Evolutionary conservation across 2,797 vertebrate species (phyloP).

Genomic region (Bradypus variegatus): DNA sequence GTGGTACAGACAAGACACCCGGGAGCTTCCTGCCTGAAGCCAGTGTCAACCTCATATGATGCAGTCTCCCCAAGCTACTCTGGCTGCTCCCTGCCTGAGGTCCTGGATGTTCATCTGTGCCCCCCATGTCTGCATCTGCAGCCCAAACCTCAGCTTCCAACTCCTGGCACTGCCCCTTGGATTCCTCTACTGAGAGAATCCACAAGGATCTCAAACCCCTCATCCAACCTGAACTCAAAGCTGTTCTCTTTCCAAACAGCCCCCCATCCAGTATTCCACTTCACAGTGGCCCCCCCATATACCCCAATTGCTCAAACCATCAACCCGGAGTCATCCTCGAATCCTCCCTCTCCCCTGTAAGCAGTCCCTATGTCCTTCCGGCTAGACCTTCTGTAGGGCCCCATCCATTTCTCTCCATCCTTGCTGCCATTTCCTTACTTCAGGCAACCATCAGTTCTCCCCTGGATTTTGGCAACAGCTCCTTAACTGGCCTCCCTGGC

Average conservation of each 20-base stretch:
- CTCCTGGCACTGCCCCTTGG: not conserved
- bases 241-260: not conserved
- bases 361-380: not conserved
- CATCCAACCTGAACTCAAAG: not conserved
- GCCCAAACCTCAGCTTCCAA: not conserved
- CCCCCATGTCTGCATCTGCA: not conserved
- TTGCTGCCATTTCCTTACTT: not conserved
- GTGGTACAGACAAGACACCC: not conserved
- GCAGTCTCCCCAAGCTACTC: not conserved
- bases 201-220: not conserved
- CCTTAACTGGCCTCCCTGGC: not conserved
- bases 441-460: not conserved
- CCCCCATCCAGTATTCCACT: not conserved
- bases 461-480: not conserved
- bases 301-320: not conserved
- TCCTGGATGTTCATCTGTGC: not conserved
- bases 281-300: no score
- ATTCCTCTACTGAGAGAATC: not conserved
- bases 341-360: not conserved
- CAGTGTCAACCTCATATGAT: fast-evolving
- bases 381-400: not conserved
- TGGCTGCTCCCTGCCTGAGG: not conserved
- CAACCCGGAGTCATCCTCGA: not conserved
- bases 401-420: not conserved
- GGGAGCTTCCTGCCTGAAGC: not conserved